These are phyloP conservation scores for Cryptotis parvus DNA, from an alignment of 2,113 vertebrate genomes.

Conservation along the genomic window DNA sequence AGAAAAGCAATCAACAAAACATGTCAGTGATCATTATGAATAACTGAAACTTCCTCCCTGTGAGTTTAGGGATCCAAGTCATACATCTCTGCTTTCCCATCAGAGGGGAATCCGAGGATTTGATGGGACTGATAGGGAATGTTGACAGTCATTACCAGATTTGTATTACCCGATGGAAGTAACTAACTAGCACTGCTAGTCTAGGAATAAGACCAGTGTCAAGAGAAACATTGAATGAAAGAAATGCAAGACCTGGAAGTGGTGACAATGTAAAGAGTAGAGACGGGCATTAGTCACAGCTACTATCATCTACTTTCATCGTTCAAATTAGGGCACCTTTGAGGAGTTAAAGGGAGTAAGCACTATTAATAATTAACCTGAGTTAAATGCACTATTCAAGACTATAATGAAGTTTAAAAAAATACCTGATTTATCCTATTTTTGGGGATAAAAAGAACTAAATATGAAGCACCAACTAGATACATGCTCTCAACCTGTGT, in stretches of 20 bases:
- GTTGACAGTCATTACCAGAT: not conserved
- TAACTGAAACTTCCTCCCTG: not conserved
- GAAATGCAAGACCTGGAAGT: not conserved
- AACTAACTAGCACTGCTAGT: not conserved
- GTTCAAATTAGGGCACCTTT: not conserved
- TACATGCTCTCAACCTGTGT: not conserved
- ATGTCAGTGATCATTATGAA: not conserved
- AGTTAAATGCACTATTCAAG: not conserved
- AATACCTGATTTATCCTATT: not conserved
- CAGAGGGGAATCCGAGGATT: not conserved
- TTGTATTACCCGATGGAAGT: not conserved
- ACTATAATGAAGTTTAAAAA: not conserved
- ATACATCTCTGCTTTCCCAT: not conserved
- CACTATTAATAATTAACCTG: not conserved
- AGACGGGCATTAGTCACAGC: too few species aligned
- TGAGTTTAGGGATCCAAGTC: fast-evolving
- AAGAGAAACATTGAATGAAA: not conserved
- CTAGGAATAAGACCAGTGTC: not conserved
- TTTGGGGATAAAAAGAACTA: not conserved
- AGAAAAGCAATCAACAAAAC: not conserved
- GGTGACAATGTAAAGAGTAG: not conserved
- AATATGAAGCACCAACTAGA: not conserved
- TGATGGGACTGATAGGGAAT: not conserved
- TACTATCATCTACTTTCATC: too few species aligned
- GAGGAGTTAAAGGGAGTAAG: not conserved